A percentile compares a stretch with the other conserved stretches of the same genome.
Evolutionary conservation across 2,797 vertebrate genomes (phyloP).

Genomic region (Micromesistius poutassou): DNA sequence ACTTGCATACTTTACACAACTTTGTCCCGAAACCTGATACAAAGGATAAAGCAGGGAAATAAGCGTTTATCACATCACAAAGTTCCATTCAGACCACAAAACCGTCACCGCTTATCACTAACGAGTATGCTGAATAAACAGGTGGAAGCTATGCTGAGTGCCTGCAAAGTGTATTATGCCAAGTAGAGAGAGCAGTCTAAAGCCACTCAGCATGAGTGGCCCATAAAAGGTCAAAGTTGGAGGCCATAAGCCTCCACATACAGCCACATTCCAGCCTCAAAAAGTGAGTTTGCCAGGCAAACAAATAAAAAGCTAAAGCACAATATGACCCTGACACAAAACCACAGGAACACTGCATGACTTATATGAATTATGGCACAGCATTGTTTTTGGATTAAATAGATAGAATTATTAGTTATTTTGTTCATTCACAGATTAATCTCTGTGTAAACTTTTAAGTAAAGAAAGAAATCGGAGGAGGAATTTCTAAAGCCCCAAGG

Average conservation of each 20-base stretch:
- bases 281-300: slow-evolving; percentile 31
- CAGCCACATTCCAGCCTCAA: slow-evolving; percentile 58
- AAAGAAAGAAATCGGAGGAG: background rate
- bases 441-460: background rate
- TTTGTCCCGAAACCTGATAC: background rate
- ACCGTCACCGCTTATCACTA: background rate
- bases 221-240: slow-evolving; percentile 36
- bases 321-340: background rate
- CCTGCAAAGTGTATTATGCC: slow-evolving; percentile 40
- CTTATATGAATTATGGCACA: background rate
- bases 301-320: slow-evolving; percentile 15
- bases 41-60: background rate
- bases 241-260: slow-evolving; percentile 55
- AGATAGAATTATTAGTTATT: background rate
- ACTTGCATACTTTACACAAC: background rate
- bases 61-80: slow-evolving; percentile 4
- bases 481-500: background rate
- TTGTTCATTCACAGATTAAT: background rate
- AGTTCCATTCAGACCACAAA: background rate
- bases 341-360: background rate
- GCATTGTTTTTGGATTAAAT: background rate
- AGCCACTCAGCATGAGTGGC: slow-evolving; percentile 55
- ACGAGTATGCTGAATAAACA: slow-evolving; percentile 31
- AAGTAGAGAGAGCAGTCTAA: slow-evolving; percentile 46
- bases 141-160: slow-evolving; percentile 14